These are phyloP conservation scores for Aplocera efformata DNA, from an alignment of 2,888 invertebrate genomes.

Conservation along the genomic window DNA sequence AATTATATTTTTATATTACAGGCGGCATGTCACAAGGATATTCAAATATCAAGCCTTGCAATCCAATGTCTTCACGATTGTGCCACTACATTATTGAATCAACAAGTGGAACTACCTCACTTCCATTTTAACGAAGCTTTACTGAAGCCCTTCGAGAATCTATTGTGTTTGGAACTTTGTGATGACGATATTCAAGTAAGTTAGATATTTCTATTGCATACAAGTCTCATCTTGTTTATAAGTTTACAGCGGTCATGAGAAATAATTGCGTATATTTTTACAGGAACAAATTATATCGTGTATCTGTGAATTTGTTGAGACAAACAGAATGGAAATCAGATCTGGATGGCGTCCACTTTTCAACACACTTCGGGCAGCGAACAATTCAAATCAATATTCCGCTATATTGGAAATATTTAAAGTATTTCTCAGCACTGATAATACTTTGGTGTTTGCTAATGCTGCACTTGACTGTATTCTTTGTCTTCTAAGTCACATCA, in stretches of 20 bases:
- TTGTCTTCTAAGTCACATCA: conserved; percentile 89
- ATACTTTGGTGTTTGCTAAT: conserved; percentile 95
- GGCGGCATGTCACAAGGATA: conserved; percentile 95
- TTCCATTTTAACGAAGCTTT: conserved; percentile 98
- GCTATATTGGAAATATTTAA: conserved; percentile 94
- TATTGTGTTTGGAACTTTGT: conserved; percentile 95
- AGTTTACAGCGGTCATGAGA: not conserved
- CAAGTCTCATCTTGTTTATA: conserved; percentile 1
- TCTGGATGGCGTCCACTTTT: conserved; percentile 98
- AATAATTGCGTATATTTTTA: conserved; percentile 32
- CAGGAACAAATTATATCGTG: conserved; percentile 95
- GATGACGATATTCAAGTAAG: conserved; percentile 94
- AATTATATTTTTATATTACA: conserved; percentile 45
- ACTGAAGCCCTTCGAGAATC: conserved; percentile 96
- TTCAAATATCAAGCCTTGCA: conserved; percentile 93
- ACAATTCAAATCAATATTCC: conserved; percentile 85
- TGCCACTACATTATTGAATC: conserved; percentile 91
- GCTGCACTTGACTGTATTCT: conserved; percentile 96
- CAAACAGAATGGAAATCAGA: conserved; percentile 94
- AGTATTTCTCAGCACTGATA: conserved; percentile 95
- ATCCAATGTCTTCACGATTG: conserved; percentile 96
- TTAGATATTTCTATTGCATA: not conserved
- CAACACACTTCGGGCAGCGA: conserved; percentile 93
- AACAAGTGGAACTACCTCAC: conserved; percentile 93
- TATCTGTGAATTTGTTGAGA: conserved; percentile 97